Conservation (phyloP, 1,140 invertebrate species). For the Doryteuthis pealeii region DNA sequence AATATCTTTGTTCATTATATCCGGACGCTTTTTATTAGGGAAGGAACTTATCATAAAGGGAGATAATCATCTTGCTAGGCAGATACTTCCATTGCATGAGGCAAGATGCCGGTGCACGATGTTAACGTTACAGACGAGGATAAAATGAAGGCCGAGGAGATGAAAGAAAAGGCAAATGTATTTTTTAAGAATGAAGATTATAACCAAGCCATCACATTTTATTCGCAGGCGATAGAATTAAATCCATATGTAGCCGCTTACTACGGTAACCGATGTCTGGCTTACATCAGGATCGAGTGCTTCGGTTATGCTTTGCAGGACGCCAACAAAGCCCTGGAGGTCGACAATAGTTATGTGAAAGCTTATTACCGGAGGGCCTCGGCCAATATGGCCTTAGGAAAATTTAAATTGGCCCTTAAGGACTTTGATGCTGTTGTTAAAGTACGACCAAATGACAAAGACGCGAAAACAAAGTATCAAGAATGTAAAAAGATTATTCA, state of each 20-base stretch:
- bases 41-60: too few species aligned
- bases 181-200: conserved; percentile 91
- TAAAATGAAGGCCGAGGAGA: conserved; percentile 68
- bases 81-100: not conserved
- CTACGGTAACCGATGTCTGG: conserved; percentile 90
- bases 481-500: conserved; percentile 97
- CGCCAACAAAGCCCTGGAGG: conserved; percentile 86
- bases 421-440: conserved; percentile 95
- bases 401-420: conserved; percentile 93
- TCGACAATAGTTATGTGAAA: conserved; percentile 86
- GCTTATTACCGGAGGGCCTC: conserved; percentile 87
- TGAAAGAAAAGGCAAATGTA: conserved; percentile 82
- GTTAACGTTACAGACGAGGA: conserved; percentile 44
- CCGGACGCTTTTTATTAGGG: too few species aligned
- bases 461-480: conserved; percentile 88
- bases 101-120: not conserved
- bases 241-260: conserved; percentile 73
- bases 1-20: too few species aligned
- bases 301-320: conserved; percentile 92
- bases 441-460: conserved; percentile 87
- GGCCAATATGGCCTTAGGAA: conserved; percentile 95
- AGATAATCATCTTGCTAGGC: too few species aligned
- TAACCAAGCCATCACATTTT: conserved; percentile 83
- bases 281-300: conserved; percentile 87
- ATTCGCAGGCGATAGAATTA: conserved; percentile 86